Conservation (phyloP, 2,797 vertebrate species). For the Ispidina picta region DNA sequence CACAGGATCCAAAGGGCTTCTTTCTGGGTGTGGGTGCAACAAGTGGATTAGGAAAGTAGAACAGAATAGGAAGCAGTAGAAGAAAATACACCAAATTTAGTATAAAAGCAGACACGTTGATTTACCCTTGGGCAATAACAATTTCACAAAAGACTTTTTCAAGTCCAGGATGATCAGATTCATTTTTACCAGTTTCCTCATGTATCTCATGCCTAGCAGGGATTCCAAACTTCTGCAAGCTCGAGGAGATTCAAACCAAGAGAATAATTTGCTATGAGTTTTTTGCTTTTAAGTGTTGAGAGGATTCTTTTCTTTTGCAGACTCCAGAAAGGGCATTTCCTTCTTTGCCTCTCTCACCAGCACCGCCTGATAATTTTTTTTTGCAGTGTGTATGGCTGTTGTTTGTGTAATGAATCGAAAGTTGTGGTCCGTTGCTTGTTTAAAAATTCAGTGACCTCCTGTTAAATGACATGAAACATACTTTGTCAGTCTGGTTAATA, state of each 20-base stretch:
- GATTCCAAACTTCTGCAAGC: background rate
- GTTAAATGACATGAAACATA: conserved; percentile 48
- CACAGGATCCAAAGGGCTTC: background rate
- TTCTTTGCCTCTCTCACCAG: background rate
- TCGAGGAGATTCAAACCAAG: background rate
- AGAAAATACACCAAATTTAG: background rate
- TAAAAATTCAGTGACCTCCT: conserved; percentile 65
- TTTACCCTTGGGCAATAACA: background rate
- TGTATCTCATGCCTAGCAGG: background rate
- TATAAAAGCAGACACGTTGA: background rate
- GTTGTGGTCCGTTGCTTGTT: conserved; percentile 58
- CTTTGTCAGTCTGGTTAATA: conserved; percentile 41
- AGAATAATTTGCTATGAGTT: background rate
- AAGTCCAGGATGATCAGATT: background rate
- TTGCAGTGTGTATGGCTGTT: background rate
- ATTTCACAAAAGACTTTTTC: background rate
- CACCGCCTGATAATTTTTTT: background rate
- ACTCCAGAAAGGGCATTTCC: conserved; percentile 2
- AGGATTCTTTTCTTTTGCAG: background rate
- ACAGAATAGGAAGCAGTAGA: background rate
- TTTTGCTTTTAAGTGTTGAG: background rate
- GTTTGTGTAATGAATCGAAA: conserved; percentile 61
- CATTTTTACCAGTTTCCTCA: background rate
- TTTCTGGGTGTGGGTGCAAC: background rate
- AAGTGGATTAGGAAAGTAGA: background rate